Conservation (phyloP, 2,113 vertebrate species). For the Entelurus aequoreus region DNA sequence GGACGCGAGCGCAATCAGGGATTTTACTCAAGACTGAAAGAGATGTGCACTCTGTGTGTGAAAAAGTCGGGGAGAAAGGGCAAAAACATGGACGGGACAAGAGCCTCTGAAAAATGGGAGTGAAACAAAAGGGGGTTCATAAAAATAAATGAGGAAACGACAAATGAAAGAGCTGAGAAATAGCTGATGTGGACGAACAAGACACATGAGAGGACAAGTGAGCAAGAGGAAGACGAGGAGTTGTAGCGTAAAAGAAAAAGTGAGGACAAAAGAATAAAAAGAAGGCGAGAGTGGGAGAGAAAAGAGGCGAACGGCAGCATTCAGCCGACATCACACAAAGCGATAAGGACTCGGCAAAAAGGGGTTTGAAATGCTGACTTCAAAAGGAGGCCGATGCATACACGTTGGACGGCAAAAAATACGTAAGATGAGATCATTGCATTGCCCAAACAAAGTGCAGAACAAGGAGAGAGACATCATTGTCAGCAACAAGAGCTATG, state of each 20-base stretch:
- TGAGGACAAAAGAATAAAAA: constrained; percentile 49
- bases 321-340: constrained; percentile 62
- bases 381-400: constrained; percentile 50
- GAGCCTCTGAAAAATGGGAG: constrained; percentile 10
- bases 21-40: constrained; percentile 53
- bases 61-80: constrained; percentile 10
- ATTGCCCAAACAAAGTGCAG: constrained; percentile 55
- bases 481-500: constrained; percentile 28
- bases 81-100: constrained; percentile 17
- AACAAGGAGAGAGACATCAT: constrained; percentile 45
- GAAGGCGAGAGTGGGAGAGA: constrained; percentile 7
- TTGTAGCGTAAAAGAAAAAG: constrained; percentile 39
- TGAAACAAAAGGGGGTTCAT: constrained; percentile 35
- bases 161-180: constrained; percentile 45
- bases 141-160: constrained; percentile 30
- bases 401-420: constrained; percentile 57
- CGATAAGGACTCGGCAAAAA: constrained; percentile 63
- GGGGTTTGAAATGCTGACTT: constrained; percentile 68
- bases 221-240: constrained; percentile 55
- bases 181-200: constrained; percentile 53
- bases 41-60: constrained; percentile 38
- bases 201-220: constrained; percentile 45
- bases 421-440: constrained; percentile 59
- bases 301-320: constrained; percentile 53
- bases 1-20: constrained; percentile 49